These are phyloP conservation scores for Celastrina argiolus DNA, from an alignment of 2,888 invertebrate genomes.

Conservation along the genomic window DNA sequence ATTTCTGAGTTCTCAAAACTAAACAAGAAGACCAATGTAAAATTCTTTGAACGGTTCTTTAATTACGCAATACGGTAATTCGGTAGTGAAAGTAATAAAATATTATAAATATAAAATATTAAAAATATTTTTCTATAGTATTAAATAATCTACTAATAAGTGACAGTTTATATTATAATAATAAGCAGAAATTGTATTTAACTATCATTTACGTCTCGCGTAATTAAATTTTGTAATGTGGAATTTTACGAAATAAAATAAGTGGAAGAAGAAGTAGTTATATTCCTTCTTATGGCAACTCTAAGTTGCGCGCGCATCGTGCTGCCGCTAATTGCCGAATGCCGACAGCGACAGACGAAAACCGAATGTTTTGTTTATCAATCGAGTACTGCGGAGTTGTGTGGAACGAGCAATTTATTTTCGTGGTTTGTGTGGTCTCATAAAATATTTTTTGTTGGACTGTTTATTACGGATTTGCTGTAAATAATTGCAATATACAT, in stretches of 20 bases:
- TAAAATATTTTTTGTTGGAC: constrained; percentile 1
- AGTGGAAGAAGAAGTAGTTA: constrained; percentile 25
- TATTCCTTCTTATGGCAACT: constrained; percentile 41
- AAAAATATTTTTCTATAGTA: too few relatives aligned
- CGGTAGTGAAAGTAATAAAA: too few relatives aligned
- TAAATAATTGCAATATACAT: not conserved
- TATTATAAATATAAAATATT: too few relatives aligned
- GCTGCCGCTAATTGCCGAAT: not conserved
- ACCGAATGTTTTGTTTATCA: constrained; percentile 73
- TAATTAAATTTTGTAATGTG: not conserved
- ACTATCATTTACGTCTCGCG: too few relatives aligned
- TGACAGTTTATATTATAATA: too few relatives aligned
- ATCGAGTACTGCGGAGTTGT: constrained; percentile 43
- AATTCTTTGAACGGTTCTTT: too few relatives aligned
- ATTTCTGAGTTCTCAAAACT: too few relatives aligned
- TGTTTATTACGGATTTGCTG: not conserved
- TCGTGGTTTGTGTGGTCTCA: constrained; percentile 19
- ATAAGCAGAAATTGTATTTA: too few relatives aligned
- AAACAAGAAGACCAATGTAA: too few relatives aligned
- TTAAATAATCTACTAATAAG: too few relatives aligned
- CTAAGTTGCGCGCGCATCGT: constrained; percentile 61
- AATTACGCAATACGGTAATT: too few relatives aligned
- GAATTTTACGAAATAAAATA: not conserved
- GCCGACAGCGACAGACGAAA: constrained; percentile 29
- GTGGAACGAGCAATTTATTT: not conserved